Evolutionary conservation across 2,888 invertebrate species (phyloP).

Genomic region (Brenthis daphne): DNA sequence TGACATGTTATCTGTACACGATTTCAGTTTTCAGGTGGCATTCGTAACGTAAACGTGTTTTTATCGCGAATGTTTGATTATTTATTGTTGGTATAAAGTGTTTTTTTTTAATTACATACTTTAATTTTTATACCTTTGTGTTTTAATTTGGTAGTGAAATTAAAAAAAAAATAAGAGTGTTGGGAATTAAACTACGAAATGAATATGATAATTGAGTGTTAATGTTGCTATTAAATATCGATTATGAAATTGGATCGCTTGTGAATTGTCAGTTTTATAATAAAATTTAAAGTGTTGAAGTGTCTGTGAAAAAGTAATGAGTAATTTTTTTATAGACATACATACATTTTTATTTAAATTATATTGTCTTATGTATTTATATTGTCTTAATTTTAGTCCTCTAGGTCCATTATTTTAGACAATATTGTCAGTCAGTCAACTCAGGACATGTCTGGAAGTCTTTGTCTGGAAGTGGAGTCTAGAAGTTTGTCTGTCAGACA

Average conservation of each 20-base stretch:
- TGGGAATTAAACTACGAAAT: not conserved
- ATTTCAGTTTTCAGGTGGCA: conserved; percentile 22
- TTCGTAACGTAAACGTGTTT: not conserved
- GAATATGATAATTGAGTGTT: not conserved
- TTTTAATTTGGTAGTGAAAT: no score
- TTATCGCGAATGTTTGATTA: not conserved
- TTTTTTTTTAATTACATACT: no score
- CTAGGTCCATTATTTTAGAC: no score
- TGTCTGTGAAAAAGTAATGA: no score
- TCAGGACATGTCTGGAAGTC: no score
- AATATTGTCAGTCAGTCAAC: no score
- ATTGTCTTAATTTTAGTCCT: not conserved
- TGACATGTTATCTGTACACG: conserved; percentile 22
- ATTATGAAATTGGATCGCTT: conserved; percentile 3
- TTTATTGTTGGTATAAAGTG: not conserved
- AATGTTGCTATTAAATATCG: conserved; percentile 7
- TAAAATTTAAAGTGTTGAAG: not conserved
- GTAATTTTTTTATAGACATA: no score
- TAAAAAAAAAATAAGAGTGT: no score
- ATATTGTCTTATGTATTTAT: not conserved
- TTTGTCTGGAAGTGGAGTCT: no score
- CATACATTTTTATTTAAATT: no score
- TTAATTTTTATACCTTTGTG: no score
- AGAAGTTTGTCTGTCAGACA: no score
- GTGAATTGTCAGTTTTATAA: not conserved